Conservation (phyloP, 2,113 vertebrate genomes). For the Oncorhynchus gorbuscha region DNA sequence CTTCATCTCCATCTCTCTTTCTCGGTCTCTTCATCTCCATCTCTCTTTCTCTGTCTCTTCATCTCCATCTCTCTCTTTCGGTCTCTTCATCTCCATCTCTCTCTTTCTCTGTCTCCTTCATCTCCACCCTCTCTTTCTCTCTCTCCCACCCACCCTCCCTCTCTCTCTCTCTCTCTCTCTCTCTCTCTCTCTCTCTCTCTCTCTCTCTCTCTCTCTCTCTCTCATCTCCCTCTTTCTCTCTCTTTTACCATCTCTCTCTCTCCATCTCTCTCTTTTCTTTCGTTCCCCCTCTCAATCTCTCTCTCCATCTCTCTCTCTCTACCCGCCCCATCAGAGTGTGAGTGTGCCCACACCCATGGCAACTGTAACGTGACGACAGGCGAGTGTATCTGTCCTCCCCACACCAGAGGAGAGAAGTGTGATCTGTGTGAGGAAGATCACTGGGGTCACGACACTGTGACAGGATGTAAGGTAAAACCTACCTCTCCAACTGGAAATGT, state of each 20-base stretch:
- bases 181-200: background rate
- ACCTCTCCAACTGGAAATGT: conserved; percentile 42
- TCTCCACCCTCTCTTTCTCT: too few species aligned
- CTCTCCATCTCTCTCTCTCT: background rate
- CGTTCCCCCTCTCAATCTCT: background rate
- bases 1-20: too few species aligned
- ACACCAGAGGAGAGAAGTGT: conserved; percentile 81
- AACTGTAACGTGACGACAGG: conserved; percentile 82
- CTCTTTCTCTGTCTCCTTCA: background rate
- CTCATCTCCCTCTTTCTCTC: too few species aligned
- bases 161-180: background rate
- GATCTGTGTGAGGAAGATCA: conserved; percentile 77
- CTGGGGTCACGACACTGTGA: conserved; percentile 79
- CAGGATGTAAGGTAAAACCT: conserved; percentile 84
- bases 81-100: too few species aligned
- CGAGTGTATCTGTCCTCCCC: conserved; percentile 84
- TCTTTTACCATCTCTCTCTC: background rate
- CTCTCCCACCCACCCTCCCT: background rate
- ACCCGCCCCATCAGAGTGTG: conserved; percentile 75
- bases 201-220: too few species aligned
- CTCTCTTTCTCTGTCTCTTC: too few species aligned
- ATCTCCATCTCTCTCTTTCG: too few species aligned
- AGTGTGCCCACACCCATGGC: conserved; percentile 84
- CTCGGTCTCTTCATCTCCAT: too few species aligned
- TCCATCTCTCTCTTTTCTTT: conserved; percentile 35